Evolutionary conservation across 1,140 invertebrate species (phyloP).

Genomic region (Philopotamus ludificatus): DNA sequence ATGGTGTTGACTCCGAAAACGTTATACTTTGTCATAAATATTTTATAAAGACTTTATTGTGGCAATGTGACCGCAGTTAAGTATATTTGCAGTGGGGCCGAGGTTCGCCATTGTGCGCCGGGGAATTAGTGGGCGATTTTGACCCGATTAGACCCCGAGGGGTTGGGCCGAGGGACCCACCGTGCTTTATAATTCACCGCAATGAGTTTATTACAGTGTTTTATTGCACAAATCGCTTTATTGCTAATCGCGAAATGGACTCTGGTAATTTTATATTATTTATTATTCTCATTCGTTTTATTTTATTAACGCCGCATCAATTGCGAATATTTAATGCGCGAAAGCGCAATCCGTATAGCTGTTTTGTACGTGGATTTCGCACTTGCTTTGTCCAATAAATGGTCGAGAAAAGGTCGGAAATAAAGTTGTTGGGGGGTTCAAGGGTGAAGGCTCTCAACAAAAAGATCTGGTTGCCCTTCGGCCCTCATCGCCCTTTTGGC

Average conservation of each 20-base stretch:
- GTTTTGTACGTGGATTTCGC: not conserved
- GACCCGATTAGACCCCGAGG: not conserved
- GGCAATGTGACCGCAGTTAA: not conserved
- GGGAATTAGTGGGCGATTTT: not conserved
- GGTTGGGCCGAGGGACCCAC: not conserved
- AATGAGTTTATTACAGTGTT: not conserved
- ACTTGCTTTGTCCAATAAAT: conserved; percentile 25
- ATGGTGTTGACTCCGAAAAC: too few species aligned
- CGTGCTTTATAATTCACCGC: not conserved
- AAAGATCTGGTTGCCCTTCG: conserved; percentile 22
- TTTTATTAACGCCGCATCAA: too few species aligned
- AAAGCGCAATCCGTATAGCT: too few species aligned
- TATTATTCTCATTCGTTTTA: too few species aligned
- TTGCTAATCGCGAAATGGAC: not conserved
- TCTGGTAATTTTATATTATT: not conserved
- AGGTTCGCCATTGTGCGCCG: not conserved
- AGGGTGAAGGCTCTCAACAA: conserved; percentile 27
- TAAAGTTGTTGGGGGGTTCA: conserved; percentile 12
- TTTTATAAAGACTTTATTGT: not conserved
- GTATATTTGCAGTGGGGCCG: not conserved
- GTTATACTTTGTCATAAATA: not conserved
- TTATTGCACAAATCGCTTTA: not conserved
- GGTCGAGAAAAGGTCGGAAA: conserved; percentile 1
- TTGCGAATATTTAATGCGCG: too few species aligned
- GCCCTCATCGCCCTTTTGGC: conserved; percentile 30